These are phyloP conservation scores for Zaprionus bogoriensis DNA, from an alignment of 2,888 invertebrate species.

Conservation along the genomic window DNA sequence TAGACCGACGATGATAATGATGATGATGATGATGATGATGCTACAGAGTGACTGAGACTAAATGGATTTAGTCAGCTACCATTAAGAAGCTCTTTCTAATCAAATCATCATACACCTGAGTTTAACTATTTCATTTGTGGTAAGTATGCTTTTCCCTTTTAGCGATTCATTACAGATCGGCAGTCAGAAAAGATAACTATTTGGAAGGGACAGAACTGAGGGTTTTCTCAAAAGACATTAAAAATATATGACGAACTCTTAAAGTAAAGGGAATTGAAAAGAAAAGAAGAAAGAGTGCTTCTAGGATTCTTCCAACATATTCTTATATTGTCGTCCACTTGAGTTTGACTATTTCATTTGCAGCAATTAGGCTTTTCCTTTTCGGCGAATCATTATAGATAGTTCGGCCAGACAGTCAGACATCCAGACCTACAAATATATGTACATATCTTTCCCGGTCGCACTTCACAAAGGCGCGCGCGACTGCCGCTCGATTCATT, in stretches of 20 bases:
- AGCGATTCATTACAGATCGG: neutral
- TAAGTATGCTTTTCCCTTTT: neutral
- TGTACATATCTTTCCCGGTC: neutral
- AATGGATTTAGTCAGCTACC: neutral
- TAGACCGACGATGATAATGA: neutral
- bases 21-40: neutral
- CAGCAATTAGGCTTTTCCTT: neutral
- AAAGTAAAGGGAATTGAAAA: too few relatives aligned
- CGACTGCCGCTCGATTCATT: too few relatives aligned
- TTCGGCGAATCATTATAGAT: neutral
- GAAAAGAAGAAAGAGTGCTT: too few relatives aligned
- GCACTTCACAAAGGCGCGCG: neutral
- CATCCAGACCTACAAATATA: neutral
- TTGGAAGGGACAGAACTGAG: too few relatives aligned
- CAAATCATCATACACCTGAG: too few relatives aligned
- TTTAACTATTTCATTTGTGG: neutral
- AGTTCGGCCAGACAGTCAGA: slow-evolving; percentile 1
- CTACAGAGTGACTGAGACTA: neutral
- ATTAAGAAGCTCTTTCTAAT: neutral
- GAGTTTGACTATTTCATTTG: neutral
- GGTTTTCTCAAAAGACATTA: too few relatives aligned
- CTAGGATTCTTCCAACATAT: too few relatives aligned
- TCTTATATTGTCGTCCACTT: too few relatives aligned
- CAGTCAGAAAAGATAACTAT: too few relatives aligned
- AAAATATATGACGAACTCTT: too few relatives aligned